Evolutionary conservation across 2,113 vertebrate genomes (phyloP), one percentile per base, ranked within the genome.

Genomic region (Petrocephalus microphthalmus): DNA sequence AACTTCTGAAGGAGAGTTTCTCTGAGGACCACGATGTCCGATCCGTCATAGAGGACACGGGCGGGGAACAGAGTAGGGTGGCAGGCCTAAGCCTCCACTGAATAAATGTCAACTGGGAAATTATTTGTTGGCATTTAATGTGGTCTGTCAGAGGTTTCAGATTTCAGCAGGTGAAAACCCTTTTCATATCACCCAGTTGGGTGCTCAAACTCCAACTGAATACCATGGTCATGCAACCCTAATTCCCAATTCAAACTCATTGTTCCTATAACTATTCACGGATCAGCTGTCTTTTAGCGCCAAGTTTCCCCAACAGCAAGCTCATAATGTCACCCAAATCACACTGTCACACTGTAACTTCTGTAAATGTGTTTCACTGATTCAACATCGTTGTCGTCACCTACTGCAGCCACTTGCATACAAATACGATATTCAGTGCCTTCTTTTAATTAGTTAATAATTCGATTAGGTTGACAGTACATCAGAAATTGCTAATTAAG

Each of bases 1-100:
- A 90, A 90, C 90, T 91, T 89, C 89, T 91, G 89, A 91, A 92
- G 92, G 91, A 89, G 89, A 90, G 88, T 84, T 86, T 67, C 54
- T 20, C 45, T 11, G 51, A 71, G 56, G 71, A 84, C 33, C 7
- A 15, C 15, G 84, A 29, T 83, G 81, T 87, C 86, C 7, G 86
- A 87, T 71, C 42, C 10, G 49, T 33, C 45, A 37, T 25, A 53
- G 25, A 78, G 87, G 87, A 78, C 64, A 78, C 49, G 22, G 87
- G 74, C 29, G 19, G 25, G 29, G 67, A 33, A 37, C 37, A 81
- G 51, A 19, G 19, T 10, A 56, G 1, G 29, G 33, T 37, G 17
- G 25, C 19, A 7, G 13, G 15, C n/a, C 10, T 5, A 54, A 54
- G 37, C 15, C 85, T 64, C 52, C 29, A 81, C 71, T 88, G 33